Base-by-base conservation (phyloP, 2,797 vertebrate species). In the Hydrophis major region DNA sequence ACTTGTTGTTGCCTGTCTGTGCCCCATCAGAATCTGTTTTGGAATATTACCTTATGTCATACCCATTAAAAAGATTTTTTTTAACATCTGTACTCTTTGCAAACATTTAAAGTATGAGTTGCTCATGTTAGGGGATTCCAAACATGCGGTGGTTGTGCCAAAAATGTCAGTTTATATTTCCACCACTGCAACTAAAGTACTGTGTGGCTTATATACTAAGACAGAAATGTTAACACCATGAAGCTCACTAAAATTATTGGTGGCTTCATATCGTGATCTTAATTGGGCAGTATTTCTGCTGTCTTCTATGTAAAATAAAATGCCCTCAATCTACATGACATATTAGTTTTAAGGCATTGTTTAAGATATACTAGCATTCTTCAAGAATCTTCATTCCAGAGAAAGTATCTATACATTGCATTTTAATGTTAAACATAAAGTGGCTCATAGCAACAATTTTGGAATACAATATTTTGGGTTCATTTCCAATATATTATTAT, bases 191-290 rank as follows among this genome's bases (percentile, higher is more conserved):
- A 61, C 57, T 56, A 74, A 90, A 32, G 12, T 32, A 25, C 53
- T 56, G 18, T 10, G 22, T 90, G 91, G 55, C 86, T 87, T 61
- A 66, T 22, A 4, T 66, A 32, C 14, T 87, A 53, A 56, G 50
- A 28, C 50, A 27, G 28, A 61, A 92, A 55, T 87, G n/a, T 87
- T 87, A 63, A 87, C 63, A 87, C 86, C 20, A 7, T 87, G 55
- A 53, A 87, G n/a, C 86, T 87, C 60, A 87, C 47, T 69, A 61
- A 88, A 92, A 92, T 88, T 92, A 66, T 56, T 92, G 66, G n/a
- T 56, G 60, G 18, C 13, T 87, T 92, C 63, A 56, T 66, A 37
- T 32, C 83, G 66, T 50, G 37, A 91, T 91, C 78, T 83, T 83
- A 83, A 47, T 25, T 83, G 74, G 32, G 42, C 37, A 83, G 37